Base-by-base conservation (phyloP, 2,888 invertebrate genomes). In the Lamellibrachia columna region DNA sequence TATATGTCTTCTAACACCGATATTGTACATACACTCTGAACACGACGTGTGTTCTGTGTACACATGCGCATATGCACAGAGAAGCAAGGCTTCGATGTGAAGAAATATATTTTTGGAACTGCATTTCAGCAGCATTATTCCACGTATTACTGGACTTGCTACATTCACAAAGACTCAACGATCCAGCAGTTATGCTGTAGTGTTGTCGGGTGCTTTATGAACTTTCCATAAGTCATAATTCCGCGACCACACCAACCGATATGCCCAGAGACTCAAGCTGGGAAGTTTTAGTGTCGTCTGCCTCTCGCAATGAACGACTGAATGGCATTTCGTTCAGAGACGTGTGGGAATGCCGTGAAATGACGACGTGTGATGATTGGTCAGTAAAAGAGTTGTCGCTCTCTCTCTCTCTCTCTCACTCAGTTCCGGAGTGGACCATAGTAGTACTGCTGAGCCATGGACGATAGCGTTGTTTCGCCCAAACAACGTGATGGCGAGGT, bases 51-150 rank as follows among this genome's bases (percentile, higher is more conserved):
- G 75, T 75, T 75, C 75, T 6, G 15, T 75, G 75, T 15, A 75
- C 75, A 75, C 75, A 60, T 15, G 22, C 75, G 15, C 75, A 22
- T 15, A 75, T 22, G 11, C 75, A 75, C 75, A 75, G 75, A 4
- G 22, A 15, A 75, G 75, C 22, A 75, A 75, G 75, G 75, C 75
- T 75, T 75, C 75, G 75, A 75, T 75, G 75, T 75, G 75, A 75
- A 75, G 75, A 75, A 22, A 75, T 75, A 75, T 75, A 75, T 75
- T 75, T 75, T 75, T 75, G 75, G 75, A 75, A 75, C 75, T 75
- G 75, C 22, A 75, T 75, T 75, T 75, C 75, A 22, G 75, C 75
- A 75, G 75, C 75, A 75, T 22, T 75, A 75, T 75, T 75, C 75
- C 75, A 22, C 22, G 6, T 75, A 15, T 15, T 75, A 75, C 75